Percentiles rank a stretch among this genome's conserved stretches.
Evolutionary conservation across 2,113 vertebrate species (phyloP).

Genomic region (Crotalus horridus): DNA sequence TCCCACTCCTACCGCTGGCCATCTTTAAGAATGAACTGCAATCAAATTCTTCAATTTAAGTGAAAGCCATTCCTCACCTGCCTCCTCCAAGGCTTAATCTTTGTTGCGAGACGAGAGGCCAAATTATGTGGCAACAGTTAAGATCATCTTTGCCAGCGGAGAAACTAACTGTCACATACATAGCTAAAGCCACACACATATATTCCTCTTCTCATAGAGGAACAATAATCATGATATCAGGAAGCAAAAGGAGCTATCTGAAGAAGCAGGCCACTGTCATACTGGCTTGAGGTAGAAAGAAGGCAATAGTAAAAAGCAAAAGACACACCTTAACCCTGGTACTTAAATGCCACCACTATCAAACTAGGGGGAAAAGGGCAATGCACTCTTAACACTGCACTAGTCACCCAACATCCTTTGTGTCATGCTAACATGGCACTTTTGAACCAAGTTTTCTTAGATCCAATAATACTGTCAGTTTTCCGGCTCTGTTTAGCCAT

Average conservation of each 20-base stretch:
- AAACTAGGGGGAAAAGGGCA: neutral
- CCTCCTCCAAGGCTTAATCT: slow-evolving; percentile 6
- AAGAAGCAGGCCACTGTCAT: slow-evolving; percentile 15
- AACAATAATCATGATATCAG: neutral
- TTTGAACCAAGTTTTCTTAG: neutral
- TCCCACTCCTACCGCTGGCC: neutral
- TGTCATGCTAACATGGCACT: neutral
- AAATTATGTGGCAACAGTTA: slow-evolving; percentile 8
- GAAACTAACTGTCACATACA: neutral
- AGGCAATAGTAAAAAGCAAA: slow-evolving; percentile 36
- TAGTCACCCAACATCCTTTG: slow-evolving; percentile 28
- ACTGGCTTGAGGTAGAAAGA: slow-evolving; percentile 71
- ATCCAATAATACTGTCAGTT: rapidly evolving
- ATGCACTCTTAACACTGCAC: neutral
- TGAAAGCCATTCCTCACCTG: neutral
- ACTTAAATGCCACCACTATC: slow-evolving; percentile 27
- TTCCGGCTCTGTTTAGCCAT: slow-evolving; percentile 41
- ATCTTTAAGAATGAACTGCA: slow-evolving; percentile 18
- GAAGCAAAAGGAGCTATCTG: slow-evolving; percentile 2
- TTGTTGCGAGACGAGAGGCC: neutral
- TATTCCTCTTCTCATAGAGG: slow-evolving; percentile 4
- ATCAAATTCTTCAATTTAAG: slow-evolving; percentile 9
- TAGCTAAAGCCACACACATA: slow-evolving; percentile 3
- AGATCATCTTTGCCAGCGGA: slow-evolving; percentile 6
- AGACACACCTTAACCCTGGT: neutral